These are phyloP conservation scores for Clarias macrocephalus DNA, from an alignment of 2,113 vertebrate species.

Conservation along the genomic window DNA sequence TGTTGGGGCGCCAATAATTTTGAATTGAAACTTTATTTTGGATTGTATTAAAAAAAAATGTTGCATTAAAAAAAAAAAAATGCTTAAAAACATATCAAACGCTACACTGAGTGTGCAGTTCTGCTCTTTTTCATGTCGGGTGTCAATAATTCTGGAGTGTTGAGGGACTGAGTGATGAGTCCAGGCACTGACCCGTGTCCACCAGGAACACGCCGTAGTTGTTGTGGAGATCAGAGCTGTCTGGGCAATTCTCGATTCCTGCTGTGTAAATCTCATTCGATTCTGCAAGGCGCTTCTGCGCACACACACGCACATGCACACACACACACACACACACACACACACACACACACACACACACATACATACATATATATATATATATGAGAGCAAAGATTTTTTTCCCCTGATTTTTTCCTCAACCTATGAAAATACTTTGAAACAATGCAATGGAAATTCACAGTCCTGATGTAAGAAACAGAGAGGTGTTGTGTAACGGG, in stretches of 20 bases:
- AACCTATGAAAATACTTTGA: not conserved
- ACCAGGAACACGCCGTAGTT: conserved; percentile 96
- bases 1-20: not conserved
- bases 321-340: conserved; percentile 15
- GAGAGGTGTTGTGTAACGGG: not conserved
- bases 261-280: conserved; percentile 85
- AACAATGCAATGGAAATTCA: not conserved
- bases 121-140: not conserved
- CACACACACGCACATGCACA: not conserved
- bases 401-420: not conserved
- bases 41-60: too few species aligned
- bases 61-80: not conserved
- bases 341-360: not conserved
- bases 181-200: conserved; percentile 80
- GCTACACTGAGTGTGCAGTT: too few species aligned
- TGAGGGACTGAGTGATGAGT: not conserved
- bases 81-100: too few species aligned
- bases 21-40: not conserved
- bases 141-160: not conserved
- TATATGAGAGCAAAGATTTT: not conserved
- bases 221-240: conserved; percentile 93
- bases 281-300: conserved; percentile 83
- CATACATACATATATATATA: not conserved
- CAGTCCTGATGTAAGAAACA: not conserved
- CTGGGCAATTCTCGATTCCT: conserved; percentile 89